Evolutionary conservation across 1,140 invertebrate species (phyloP).

Genomic region (Glossosoma conforme): DNA sequence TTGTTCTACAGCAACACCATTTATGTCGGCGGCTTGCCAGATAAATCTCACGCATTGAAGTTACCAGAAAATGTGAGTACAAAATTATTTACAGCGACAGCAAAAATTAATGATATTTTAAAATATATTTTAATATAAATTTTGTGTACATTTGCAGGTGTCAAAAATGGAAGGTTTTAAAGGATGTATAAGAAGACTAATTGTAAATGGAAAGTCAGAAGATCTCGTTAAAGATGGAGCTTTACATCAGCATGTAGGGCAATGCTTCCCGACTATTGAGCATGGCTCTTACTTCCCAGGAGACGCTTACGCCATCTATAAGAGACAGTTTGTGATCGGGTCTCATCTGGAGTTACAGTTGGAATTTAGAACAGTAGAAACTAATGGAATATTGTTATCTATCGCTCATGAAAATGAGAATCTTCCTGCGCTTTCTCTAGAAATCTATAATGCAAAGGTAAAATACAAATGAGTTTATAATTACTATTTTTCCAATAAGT

Average conservation of each 20-base stretch:
- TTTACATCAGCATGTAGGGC: slow-evolving; percentile 67
- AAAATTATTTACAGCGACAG: slow-evolving; percentile 16
- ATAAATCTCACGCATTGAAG: slow-evolving; percentile 44
- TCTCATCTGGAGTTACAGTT: slow-evolving; percentile 66
- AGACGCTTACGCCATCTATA: slow-evolving; percentile 75
- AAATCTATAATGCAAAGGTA: slow-evolving; percentile 71
- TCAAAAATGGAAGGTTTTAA: slow-evolving; percentile 69
- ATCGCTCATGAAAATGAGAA: slow-evolving; percentile 57
- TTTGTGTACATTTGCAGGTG: slow-evolving; percentile 43
- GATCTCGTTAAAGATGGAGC: slow-evolving; percentile 69
- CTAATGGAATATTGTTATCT: slow-evolving; percentile 74
- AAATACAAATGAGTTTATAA: slow-evolving; percentile 26
- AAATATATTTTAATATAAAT: slow-evolving; percentile 3
- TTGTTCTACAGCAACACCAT: slow-evolving; percentile 65
- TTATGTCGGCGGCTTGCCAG: slow-evolving; percentile 73
- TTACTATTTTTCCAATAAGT: not conserved
- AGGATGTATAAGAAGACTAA: slow-evolving; percentile 75
- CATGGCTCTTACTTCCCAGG: slow-evolving; percentile 81
- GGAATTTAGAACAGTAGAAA: slow-evolving; percentile 79
- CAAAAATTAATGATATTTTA: slow-evolving; percentile 8
- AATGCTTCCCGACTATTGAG: slow-evolving; percentile 83
- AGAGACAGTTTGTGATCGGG: slow-evolving; percentile 50
- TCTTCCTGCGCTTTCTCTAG: slow-evolving; percentile 67
- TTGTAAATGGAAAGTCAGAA: slow-evolving; percentile 67
- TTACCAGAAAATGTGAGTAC: slow-evolving; percentile 47